phyloP scores from a whole-genome alignment of 2,888 invertebrate species.

The Cantharis flavilabris region DNA sequence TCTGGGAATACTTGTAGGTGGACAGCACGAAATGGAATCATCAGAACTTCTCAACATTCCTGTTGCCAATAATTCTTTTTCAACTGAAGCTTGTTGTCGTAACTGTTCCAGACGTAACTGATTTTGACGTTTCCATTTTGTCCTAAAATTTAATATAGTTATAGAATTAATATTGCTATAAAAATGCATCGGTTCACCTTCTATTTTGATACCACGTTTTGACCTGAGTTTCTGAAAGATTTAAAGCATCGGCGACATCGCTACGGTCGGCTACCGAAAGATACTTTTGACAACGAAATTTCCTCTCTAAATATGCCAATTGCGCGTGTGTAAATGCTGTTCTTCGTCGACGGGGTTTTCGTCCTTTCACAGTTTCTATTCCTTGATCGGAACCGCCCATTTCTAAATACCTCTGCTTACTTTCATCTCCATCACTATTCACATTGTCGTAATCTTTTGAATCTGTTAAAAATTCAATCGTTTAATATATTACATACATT shows the following conservation, averaged over 20 bases:
- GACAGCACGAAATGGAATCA: slow-evolving; percentile 50
- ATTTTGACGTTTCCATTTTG: slow-evolving; percentile 89
- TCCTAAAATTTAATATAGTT: slow-evolving; percentile 59
- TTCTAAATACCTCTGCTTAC: slow-evolving; percentile 15
- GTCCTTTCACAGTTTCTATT: slow-evolving; percentile 56
- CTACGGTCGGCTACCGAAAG: slow-evolving; percentile 91
- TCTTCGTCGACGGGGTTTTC: slow-evolving; percentile 82
- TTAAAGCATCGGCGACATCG: slow-evolving; percentile 88
- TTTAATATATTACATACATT: not conserved
- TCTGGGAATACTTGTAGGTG: slow-evolving; percentile 43
- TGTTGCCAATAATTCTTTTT: slow-evolving; percentile 65
- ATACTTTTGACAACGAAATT: slow-evolving; percentile 93
- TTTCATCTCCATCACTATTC: slow-evolving; percentile 40
- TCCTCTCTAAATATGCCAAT: slow-evolving; percentile 86
- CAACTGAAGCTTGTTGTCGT: slow-evolving; percentile 80
- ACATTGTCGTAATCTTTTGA: slow-evolving; percentile 50
- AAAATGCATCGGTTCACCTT: slow-evolving; percentile 59
- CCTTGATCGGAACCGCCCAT: slow-evolving; percentile 25
- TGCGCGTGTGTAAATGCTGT: slow-evolving; percentile 95
- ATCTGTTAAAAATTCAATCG: not conserved
- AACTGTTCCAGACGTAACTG: slow-evolving; percentile 84
- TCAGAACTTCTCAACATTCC: slow-evolving; percentile 42
- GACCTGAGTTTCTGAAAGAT: slow-evolving; percentile 90
- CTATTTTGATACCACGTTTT: slow-evolving; percentile 95
- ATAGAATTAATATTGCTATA: not conserved